Percentiles rank a stretch among this genome's conserved stretches.
Conservation (phyloP, 2,113 vertebrate species). For the Danio rerio region DNA sequence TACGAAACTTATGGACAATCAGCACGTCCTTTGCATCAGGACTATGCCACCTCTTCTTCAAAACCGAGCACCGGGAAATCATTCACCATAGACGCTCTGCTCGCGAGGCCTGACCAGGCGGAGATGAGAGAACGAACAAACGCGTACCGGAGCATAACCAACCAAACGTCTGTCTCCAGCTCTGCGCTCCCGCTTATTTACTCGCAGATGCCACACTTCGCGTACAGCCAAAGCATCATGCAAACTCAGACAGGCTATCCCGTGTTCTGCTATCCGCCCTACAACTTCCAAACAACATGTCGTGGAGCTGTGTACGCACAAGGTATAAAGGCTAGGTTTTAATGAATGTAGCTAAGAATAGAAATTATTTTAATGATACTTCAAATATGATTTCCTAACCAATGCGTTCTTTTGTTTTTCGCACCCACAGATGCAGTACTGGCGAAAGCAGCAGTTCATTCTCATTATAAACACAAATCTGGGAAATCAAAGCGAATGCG, state of each 20-base stretch:
- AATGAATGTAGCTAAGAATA: no score
- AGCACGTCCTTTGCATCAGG: conserved; percentile 65
- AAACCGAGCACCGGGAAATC: conserved; percentile 71
- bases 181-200: conserved; percentile 57
- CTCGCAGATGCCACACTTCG: conserved; percentile 57
- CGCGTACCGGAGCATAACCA: conserved; percentile 46
- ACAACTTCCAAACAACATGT: conserved; percentile 70
- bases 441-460: conserved; percentile 70
- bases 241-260: conserved; percentile 69
- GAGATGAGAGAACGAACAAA: conserved; percentile 45
- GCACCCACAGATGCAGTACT: conserved; percentile 67
- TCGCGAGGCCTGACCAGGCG: conserved; percentile 69
- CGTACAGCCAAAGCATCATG: conserved; percentile 65
- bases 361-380: not conserved
- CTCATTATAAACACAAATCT: conserved; percentile 70
- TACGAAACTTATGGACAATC: conserved; percentile 65
- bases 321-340: conserved; percentile 66
- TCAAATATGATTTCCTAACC: not conserved
- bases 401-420: not conserved
- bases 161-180: conserved; percentile 44
- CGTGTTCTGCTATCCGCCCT: conserved; percentile 75
- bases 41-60: conserved; percentile 56
- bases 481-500: conserved; percentile 82
- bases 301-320: conserved; percentile 73
- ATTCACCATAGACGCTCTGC: conserved; percentile 81